Base-by-base conservation (phyloP, 2,113 vertebrate genomes). In the Tricholaema leucomelas region DNA sequence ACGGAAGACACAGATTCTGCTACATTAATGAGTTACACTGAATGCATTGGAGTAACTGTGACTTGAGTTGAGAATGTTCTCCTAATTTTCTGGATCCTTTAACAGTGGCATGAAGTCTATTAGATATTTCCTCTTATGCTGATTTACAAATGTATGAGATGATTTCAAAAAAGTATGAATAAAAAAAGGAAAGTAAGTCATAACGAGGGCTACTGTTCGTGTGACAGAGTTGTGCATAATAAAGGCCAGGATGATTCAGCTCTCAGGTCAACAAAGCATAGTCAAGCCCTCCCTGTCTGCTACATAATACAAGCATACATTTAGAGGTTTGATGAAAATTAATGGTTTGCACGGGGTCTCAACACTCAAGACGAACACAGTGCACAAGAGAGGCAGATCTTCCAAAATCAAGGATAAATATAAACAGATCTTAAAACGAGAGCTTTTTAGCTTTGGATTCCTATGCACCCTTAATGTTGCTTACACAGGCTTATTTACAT, bases 21-120 rank as follows among this genome's bases (percentile, higher is more conserved):
- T 78, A 88, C 92, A 94, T 95, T 95, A 95, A 91, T 87, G 90
- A 96, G 72, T 95, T 96, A 77, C 81, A 96, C 91, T 97, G 95
- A 96, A 96, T 96, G 94, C 85, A 83, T 61, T 73, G 87, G 89
- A 94, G 95, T 96, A 96, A 94, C 93, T 93, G 84, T 78, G 90
- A 81, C 90, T 95, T 85, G 72, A 50, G 59, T 93, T 94, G 75
- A 66, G 95, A 96, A 93, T 58, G 89, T 40, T 91, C 89, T 92
- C 40, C 72, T 91, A 83, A 95, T 88, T 91, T 85, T 81, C 82
- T 76, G 75, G 92, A 79, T 56, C 76, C 58, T 59, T 92, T 61
- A 94, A 61, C 42, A 91, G 81, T 71, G 52, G 38, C 56, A 55
- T 25, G 64, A 80, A 73, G 96, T 66, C 90, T 77, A 75, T 6